Base-by-base conservation (phyloP, 2,113 vertebrate genomes). In the Cacatua alba region DNA sequence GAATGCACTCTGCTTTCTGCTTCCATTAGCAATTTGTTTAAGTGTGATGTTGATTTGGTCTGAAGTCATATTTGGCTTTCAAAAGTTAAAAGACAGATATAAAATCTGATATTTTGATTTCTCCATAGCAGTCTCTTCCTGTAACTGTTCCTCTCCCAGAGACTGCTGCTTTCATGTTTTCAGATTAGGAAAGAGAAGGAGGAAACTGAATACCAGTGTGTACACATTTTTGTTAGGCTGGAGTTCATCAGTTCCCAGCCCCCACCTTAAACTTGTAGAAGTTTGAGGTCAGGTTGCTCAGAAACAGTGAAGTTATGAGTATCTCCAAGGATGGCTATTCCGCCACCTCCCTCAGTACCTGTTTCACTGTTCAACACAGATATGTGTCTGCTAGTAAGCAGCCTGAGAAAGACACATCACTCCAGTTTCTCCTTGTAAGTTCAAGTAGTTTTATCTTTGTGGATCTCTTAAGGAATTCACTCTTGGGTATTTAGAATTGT, bases 241-340 rank as follows among this genome's bases (percentile, higher is more conserved):
- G 18, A 52, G 23, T 17, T 90, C 26, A 39, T 65, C 15, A 28
- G 43, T 28, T 55, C 39, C 9, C 11, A 21, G 28, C 5, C 26
- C 67, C 51, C 13, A 10, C 20, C 13, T 9, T n/a, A 28, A 49
- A 59, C 24, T 16, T 37, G 12, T 9, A 11, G 20, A 80, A 26
- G 23, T 7, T 6, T 15, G 6, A 72, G 43, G 6, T 60, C 19
- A 28, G 28, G 17, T 83, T 75, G 25, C 15, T 86, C 65, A 53
- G 63, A 13, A 19, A 3, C 7, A 21, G 33, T 2, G 0, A 2
- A 37, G 7, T n/a, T 55, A 12, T 0, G 2, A 7, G 17, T 51
- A 31, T 57, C 19, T 76, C 29, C 8, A 28, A 43, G 35, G 14
- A 26, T 7, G 15, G 25, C 19, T 64, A 8, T 41, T 64, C 5